Conservation (phyloP, 2,888 invertebrate genomes). For the Allygus modestus region DNA sequence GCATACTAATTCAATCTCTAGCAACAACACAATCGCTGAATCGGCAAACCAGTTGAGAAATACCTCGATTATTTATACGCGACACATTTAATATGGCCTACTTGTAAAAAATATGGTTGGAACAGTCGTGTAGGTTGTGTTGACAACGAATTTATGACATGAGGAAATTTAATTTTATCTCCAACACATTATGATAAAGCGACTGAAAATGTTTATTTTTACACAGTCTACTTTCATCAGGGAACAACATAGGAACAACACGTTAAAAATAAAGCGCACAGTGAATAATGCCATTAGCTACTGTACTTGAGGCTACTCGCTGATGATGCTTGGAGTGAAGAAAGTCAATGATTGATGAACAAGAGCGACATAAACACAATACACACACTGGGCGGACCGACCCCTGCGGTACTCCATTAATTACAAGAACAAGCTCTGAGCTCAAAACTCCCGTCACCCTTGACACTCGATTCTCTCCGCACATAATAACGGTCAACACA, state of each 20-base stretch:
- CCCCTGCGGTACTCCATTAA: slow-evolving; percentile 24
- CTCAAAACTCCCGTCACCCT: neutral
- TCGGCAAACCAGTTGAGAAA: neutral
- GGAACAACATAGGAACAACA: neutral
- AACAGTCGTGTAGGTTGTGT: neutral
- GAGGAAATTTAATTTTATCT: too few relatives aligned
- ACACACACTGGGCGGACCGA: neutral
- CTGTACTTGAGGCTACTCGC: neutral
- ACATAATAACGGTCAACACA: slow-evolving; percentile 40
- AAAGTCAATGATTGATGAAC: slow-evolving; percentile 37
- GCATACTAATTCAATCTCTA: too few relatives aligned
- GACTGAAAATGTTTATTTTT: too few relatives aligned
- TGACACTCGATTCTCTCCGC: slow-evolving; percentile 4
- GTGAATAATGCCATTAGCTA: neutral
- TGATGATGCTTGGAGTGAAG: neutral
- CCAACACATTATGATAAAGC: too few relatives aligned
- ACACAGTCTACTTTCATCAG: too few relatives aligned
- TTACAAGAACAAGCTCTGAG: neutral
- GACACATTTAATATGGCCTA: neutral
- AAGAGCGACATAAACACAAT: slow-evolving; percentile 3
- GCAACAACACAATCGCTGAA: neutral
- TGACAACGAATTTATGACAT: too few relatives aligned
- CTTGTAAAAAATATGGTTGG: neutral
- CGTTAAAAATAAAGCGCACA: neutral
- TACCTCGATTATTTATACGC: neutral